A percentile compares a stretch with the other conserved stretches of the same genome.
phyloP scores from a whole-genome alignment of 2,888 invertebrate genomes.

The Drosophila fungiperda region DNA sequence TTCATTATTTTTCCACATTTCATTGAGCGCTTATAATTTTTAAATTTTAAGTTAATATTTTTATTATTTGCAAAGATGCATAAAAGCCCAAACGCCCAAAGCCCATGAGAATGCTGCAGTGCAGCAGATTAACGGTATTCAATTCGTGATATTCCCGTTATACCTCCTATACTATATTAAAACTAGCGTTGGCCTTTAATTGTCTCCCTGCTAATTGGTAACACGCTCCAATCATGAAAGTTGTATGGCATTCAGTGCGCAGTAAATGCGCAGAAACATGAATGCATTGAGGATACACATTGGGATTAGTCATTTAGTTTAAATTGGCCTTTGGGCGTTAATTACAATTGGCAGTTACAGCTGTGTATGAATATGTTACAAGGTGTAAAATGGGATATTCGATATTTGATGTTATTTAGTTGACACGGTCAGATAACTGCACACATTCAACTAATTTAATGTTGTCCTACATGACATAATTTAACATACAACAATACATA shows the following conservation, averaged over 20 bases:
- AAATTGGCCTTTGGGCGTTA: background rate
- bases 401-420: background rate
- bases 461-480: background rate
- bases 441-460: background rate
- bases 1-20: background rate
- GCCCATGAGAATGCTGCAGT: too few species aligned
- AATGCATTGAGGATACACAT: constrained; percentile 7
- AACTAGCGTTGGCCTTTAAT: background rate
- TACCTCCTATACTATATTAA: too few species aligned
- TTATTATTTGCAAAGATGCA: too few species aligned
- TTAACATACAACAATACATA: background rate
- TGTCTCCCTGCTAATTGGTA: background rate
- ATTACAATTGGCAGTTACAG: constrained; percentile 2
- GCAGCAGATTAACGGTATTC: too few species aligned
- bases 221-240: constrained; percentile 33
- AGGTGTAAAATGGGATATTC: background rate
- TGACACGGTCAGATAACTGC: background rate
- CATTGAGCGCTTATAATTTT: too few species aligned
- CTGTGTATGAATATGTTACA: background rate
- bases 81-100: too few species aligned
- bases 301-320: constrained; percentile 18
- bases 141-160: too few species aligned
- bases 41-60: too few species aligned
- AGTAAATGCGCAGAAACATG: constrained; percentile 3
- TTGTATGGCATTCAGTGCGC: constrained; percentile 17